A percentile compares a stretch with the other conserved stretches of the same genome.
These are phyloP conservation scores for Mya arenaria DNA, from an alignment of 1,140 invertebrate species.

Conservation along the genomic window DNA sequence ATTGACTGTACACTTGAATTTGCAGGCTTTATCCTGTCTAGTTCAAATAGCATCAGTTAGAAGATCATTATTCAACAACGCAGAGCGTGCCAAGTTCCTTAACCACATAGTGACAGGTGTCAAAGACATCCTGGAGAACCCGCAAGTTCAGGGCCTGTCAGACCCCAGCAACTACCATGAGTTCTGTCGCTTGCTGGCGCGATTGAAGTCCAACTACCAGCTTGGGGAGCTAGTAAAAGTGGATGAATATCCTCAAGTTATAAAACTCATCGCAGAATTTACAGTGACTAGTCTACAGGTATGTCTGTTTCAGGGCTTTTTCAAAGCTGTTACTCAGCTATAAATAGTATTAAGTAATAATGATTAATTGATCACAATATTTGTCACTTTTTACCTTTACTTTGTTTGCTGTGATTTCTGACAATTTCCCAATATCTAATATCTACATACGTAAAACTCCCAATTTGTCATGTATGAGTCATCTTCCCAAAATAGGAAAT, in stretches of 20 bases:
- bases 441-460: too few species aligned
- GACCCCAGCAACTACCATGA: slow-evolving; percentile 99
- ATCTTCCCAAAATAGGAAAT: too few species aligned
- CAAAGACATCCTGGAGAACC: slow-evolving; percentile 95
- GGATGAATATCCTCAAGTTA: slow-evolving; percentile 96
- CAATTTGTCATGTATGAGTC: too few species aligned
- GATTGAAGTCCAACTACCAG: slow-evolving; percentile 99
- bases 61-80: slow-evolving; percentile 97
- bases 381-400: too few species aligned
- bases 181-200: slow-evolving; percentile 96
- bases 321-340: too few species aligned
- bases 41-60: slow-evolving; percentile 98
- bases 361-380: too few species aligned
- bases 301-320: too few species aligned
- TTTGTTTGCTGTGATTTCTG: too few species aligned
- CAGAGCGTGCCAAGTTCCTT: slow-evolving; percentile 96
- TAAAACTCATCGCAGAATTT: slow-evolving; percentile 98
- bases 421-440: too few species aligned
- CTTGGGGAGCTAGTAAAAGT: slow-evolving; percentile 97
- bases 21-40: slow-evolving; percentile 92
- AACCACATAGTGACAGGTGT: slow-evolving; percentile 93
- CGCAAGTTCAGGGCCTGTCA: slow-evolving; percentile 92
- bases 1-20: neutral
- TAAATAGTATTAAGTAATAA: too few species aligned
- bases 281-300: slow-evolving; percentile 96